Percentiles rank a stretch among this genome's conserved stretches.
These are phyloP conservation scores for Agrypnia vestita DNA, from an alignment of 1,140 invertebrate genomes.

Conservation along the genomic window DNA sequence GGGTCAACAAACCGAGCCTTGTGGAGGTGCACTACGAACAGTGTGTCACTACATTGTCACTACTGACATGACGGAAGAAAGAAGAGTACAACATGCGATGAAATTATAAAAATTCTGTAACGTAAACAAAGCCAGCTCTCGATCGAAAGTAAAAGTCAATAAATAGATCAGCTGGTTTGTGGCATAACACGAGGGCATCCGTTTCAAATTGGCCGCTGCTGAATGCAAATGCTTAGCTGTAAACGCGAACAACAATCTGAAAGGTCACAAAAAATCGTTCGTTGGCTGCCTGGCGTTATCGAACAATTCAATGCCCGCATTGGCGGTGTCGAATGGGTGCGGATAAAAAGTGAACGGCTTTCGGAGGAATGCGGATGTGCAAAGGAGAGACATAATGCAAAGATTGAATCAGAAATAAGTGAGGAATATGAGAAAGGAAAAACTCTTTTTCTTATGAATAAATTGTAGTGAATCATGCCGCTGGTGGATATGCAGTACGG, in stretches of 20 bases:
- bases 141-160: background rate
- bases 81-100: no score
- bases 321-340: background rate
- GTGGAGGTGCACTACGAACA: no score
- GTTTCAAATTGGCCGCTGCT: background rate
- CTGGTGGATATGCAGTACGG: no score
- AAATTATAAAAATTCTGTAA: no score
- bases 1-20: no score
- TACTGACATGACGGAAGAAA: no score
- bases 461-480: no score
- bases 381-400: background rate
- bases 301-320: background rate
- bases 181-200: background rate
- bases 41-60: no score
- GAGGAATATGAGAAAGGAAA: no score
- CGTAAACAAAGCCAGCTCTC: background rate
- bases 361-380: constrained; percentile 18
- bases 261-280: constrained; percentile 30
- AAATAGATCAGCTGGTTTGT: constrained; percentile 22
- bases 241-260: background rate
- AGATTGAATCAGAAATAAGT: no score
- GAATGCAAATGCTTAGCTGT: constrained; percentile 7
- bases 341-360: constrained; percentile 24
- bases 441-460: no score
- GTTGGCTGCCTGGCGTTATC: constrained; percentile 22